A percentile compares a stretch with the other conserved stretches of the same genome.
Evolutionary conservation across 2,888 invertebrate species (phyloP).

Genomic region (Galeopsomyia nigrocyanea): DNA sequence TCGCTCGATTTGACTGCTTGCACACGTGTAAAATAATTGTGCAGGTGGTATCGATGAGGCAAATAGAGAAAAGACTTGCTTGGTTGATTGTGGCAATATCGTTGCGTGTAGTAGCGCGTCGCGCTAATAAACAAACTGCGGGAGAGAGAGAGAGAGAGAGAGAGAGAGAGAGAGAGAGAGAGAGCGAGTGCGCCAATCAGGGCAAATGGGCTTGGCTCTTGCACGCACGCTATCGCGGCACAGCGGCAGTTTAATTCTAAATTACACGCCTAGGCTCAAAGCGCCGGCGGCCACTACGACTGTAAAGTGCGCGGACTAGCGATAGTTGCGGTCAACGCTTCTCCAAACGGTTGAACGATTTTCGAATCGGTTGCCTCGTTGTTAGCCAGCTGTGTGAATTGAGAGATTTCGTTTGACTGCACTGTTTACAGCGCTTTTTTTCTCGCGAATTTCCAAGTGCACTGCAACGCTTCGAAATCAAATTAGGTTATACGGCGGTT

Average conservation of each 20-base stretch:
- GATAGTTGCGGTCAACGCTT: conserved; percentile 10
- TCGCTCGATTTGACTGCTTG: no score
- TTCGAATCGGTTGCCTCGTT: no score
- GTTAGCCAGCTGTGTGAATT: background rate
- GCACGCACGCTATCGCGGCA: conserved; percentile 44
- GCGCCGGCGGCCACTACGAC: conserved; percentile 6
- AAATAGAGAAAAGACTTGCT: conserved; percentile 46
- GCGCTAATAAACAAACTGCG: conserved; percentile 50
- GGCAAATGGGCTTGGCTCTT: conserved; percentile 51
- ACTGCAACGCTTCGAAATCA: no score
- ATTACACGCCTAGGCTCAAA: conserved; percentile 47
- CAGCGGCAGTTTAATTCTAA: conserved; percentile 50
- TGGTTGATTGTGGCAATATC: conserved; percentile 30
- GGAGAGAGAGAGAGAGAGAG: background rate
- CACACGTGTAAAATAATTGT: no score
- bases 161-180: conserved; percentile 34
- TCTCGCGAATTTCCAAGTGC: no score
- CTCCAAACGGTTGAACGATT: background rate
- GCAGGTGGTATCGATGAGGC: conserved; percentile 51
- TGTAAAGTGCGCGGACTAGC: background rate
- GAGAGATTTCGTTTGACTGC: background rate
- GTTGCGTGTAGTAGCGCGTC: conserved; percentile 16
- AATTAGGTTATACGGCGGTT: no score
- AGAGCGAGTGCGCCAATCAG: conserved; percentile 54
- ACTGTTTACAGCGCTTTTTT: no score